A percentile compares a stretch with the other conserved stretches of the same genome.
These are phyloP conservation scores for Chitala chitala DNA, from an alignment of 2,113 vertebrate genomes.

Conservation along the genomic window DNA sequence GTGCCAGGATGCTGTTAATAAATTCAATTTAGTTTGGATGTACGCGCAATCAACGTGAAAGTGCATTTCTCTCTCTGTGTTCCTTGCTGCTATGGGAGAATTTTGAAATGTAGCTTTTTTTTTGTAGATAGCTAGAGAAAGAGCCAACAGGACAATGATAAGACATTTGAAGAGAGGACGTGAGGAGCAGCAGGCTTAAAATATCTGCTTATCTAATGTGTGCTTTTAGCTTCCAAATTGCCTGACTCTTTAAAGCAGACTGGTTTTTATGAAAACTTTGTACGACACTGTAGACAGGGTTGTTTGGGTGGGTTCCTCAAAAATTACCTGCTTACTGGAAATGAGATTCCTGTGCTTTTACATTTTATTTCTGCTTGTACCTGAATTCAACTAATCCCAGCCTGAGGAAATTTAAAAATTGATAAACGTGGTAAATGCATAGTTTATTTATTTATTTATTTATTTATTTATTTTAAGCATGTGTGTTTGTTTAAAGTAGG, in stretches of 20 bases:
- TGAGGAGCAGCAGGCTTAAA: neutral
- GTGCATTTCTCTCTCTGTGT: constrained; percentile 24
- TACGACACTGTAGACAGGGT: too few relatives aligned
- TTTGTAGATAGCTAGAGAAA: constrained; percentile 6
- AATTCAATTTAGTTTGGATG: constrained; percentile 39
- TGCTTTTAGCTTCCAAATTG: neutral
- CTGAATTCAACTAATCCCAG: too few relatives aligned
- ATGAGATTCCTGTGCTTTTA: too few relatives aligned
- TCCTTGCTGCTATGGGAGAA: constrained; percentile 21
- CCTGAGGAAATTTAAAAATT: too few relatives aligned
- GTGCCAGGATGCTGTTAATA: constrained; percentile 24
- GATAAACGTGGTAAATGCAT: too few relatives aligned
- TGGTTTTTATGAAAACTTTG: neutral
- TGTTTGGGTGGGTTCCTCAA: too few relatives aligned
- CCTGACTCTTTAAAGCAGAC: too few relatives aligned
- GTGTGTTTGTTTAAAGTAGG: too few relatives aligned
- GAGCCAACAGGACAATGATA: constrained; percentile 24
- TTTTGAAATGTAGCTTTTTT: neutral
- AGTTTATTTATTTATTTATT: too few relatives aligned
- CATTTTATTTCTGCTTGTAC: too few relatives aligned
- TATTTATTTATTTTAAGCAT: too few relatives aligned
- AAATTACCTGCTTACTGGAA: too few relatives aligned
- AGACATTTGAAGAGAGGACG: constrained; percentile 40
- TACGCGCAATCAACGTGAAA: constrained; percentile 30
- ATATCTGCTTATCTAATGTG: neutral